A percentile compares a stretch with the other conserved stretches of the same genome.
These are phyloP conservation scores for Actinia tenebrosa DNA, from an alignment of 64 coral and sea anemone species.

Conservation along the genomic window DNA sequence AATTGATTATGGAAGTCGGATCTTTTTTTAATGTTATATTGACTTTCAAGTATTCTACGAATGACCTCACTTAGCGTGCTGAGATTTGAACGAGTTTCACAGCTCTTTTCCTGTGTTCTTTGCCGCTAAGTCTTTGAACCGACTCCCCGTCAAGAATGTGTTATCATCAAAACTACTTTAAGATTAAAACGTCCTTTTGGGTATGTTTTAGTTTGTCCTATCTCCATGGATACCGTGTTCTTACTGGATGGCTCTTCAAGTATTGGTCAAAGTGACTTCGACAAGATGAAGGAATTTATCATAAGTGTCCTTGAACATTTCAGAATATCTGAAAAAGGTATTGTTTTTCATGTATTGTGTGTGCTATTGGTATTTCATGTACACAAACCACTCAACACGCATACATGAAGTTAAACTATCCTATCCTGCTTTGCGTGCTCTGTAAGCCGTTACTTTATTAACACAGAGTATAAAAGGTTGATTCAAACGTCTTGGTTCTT, in stretches of 20 bases:
- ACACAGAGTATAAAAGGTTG: background rate
- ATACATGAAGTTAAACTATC: background rate
- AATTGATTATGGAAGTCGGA: too few species aligned
- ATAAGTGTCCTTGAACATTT: background rate
- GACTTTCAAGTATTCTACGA: background rate
- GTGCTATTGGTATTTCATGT: background rate
- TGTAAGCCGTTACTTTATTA: background rate
- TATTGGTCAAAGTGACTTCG: background rate
- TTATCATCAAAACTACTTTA: background rate
- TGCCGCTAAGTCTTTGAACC: background rate
- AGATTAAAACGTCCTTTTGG: background rate
- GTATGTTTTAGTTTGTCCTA: background rate
- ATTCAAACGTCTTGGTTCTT: too few species aligned
- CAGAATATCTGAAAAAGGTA: constrained; percentile 17
- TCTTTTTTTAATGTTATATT: background rate
- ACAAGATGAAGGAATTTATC: constrained; percentile 13
- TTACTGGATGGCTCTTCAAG: constrained; percentile 24
- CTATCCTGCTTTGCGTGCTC: background rate
- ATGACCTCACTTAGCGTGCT: background rate
- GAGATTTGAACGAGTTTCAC: background rate
- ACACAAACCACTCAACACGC: background rate
- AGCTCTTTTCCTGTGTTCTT: background rate
- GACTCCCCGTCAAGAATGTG: background rate
- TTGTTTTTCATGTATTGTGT: background rate
- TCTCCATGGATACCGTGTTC: constrained; percentile 18